Base-by-base conservation (phyloP, 1,140 invertebrate species). In the Lanistes nyassanus region DNA sequence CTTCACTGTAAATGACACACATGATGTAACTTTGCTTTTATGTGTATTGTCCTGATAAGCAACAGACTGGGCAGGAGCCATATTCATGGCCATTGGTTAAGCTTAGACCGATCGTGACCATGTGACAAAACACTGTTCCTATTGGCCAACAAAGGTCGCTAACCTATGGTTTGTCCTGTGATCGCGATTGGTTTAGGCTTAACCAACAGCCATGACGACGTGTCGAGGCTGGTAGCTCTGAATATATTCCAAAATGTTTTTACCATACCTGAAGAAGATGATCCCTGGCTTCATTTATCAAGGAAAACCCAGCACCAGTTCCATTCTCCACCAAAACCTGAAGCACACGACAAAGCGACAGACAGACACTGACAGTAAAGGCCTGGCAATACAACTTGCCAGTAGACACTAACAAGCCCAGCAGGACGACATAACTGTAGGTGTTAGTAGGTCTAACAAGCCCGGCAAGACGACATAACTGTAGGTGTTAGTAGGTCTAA, bases 261-360 rank as follows among this genome's bases (percentile, higher is more conserved):
- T 19, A 34, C 58, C 53, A 70, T 71, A 82, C 81, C 76, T 80
- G 51, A 16, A 89, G 70, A 9, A 91, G 70, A 73, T 84, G 84
- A 56, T 90, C 86, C 71, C 89, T 78, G n/a, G 90, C 90, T 80
- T 91, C 90, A 65, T 87, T 29, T 23, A 91, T 81, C n/a, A 86
- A 56, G 29, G 67, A 70, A 77, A 94, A 97, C 11, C 96, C 96
- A 58, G 93, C 92, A 81, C 92, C 93, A 0, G 93, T 94, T 9
- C 97, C 97, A 81, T 94, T 91, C 89, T 98, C 96, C 21, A 96
- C 92, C 55, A 98, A 90, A 51, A 98, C 82, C 86, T 88, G 69
- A 23, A 80, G 77, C 34, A 53, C 6, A 53, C 51, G 23, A 53
- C 51, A 53, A 53, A 13, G 23, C 51, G 13, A 53, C 51, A 53